Percentiles rank a stretch among this genome's conserved stretches.
These are phyloP conservation scores for Pteropus rufus DNA, from an alignment of 2,797 vertebrate species.

Conservation along the genomic window DNA sequence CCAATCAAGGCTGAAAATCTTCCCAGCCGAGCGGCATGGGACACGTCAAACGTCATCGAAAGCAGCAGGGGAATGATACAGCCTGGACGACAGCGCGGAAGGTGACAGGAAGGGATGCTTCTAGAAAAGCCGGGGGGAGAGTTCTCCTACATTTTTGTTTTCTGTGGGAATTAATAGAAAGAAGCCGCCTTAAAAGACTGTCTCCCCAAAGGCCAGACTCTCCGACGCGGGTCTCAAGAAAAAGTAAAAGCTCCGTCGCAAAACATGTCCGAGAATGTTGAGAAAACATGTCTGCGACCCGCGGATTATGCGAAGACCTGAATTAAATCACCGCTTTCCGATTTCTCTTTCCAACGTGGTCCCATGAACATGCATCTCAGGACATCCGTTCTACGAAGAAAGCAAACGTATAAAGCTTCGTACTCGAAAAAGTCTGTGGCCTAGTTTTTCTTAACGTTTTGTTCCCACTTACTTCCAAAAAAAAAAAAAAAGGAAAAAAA, in stretches of 20 bases:
- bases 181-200: not conserved
- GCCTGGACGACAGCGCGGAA: not conserved
- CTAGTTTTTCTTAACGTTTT: not conserved
- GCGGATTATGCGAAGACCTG: too few species aligned
- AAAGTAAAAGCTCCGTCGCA: not conserved
- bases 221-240: not conserved
- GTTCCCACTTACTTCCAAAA: not conserved
- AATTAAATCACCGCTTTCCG: not conserved
- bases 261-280: fast-evolving
- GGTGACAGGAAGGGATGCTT: not conserved
- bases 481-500: too few species aligned
- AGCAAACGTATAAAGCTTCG: not conserved
- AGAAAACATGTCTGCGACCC: too few species aligned
- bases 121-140: not conserved
- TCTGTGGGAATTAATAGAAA: not conserved
- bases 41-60: fast-evolving
- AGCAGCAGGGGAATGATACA: too few species aligned
- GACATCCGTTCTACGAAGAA: not conserved
- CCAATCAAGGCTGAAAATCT: not conserved
- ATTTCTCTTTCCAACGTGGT: not conserved
- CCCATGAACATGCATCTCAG: fast-evolving
- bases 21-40: fast-evolving
- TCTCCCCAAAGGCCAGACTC: not conserved
- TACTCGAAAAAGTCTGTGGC: not conserved
- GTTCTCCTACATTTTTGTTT: not conserved